Percentiles rank a stretch among this genome's conserved stretches.
These are phyloP conservation scores for Empis livida DNA, from an alignment of 2,888 invertebrate genomes.

Conservation along the genomic window DNA sequence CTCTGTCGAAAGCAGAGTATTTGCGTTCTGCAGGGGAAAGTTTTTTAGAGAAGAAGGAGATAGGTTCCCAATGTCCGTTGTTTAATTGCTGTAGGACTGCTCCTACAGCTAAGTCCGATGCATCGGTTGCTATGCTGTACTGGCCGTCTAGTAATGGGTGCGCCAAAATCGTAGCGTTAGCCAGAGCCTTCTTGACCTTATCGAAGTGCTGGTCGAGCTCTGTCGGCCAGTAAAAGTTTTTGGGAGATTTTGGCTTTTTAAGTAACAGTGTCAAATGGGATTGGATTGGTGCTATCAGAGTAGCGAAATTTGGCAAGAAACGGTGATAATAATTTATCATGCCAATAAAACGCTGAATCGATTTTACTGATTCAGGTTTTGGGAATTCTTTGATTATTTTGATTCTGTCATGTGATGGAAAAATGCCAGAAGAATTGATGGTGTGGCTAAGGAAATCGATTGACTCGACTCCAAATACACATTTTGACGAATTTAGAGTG, in stretches of 20 bases:
- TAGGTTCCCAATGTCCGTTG: constrained; percentile 20
- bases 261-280: not conserved
- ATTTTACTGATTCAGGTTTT: not conserved
- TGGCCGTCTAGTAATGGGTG: constrained; percentile 21
- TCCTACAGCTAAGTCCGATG: constrained; percentile 27
- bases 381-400: not conserved
- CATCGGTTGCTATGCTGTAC: constrained; percentile 13
- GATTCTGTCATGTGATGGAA: not conserved
- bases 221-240: not conserved
- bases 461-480: constrained; percentile 2
- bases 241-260: not conserved
- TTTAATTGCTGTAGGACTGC: constrained; percentile 24
- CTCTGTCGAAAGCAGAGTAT: constrained; percentile 27
- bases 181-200: not conserved
- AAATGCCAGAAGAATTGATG: not conserved
- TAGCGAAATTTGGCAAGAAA: not conserved
- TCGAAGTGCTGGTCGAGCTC: not conserved
- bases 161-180: constrained; percentile 13
- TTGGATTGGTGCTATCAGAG: not conserved
- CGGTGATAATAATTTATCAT: not conserved
- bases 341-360: not conserved
- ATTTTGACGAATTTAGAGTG: constrained; percentile 13
- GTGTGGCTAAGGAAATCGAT: not conserved
- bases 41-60: constrained; percentile 26
- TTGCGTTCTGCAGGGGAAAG: constrained; percentile 20